Conservation (phyloP, 2,888 invertebrate species). For the Epinotia brunnichana region DNA sequence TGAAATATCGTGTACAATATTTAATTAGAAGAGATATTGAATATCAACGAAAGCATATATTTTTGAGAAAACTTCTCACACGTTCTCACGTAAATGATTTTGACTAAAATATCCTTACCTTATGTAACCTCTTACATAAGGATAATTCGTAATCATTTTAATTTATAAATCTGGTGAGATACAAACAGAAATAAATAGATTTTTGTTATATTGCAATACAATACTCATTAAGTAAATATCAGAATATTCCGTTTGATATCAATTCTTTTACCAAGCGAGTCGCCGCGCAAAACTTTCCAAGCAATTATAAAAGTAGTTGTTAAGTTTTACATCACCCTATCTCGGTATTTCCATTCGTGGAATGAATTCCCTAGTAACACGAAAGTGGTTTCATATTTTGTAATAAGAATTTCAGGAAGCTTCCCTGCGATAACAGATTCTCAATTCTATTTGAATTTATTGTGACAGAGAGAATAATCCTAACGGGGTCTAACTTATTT, state of each 20-base stretch:
- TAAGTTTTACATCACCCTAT: constrained; percentile 68
- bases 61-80: too few relatives aligned
- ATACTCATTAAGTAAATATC: constrained; percentile 14
- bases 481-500: constrained; percentile 26
- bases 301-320: constrained; percentile 77
- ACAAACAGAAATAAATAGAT: too few relatives aligned
- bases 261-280: constrained; percentile 58
- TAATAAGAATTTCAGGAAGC: constrained; percentile 35
- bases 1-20: too few relatives aligned
- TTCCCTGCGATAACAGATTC: constrained; percentile 23
- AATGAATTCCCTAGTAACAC: constrained; percentile 68
- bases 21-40: too few relatives aligned
- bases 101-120: too few relatives aligned
- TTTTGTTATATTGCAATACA: background rate
- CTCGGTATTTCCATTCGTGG: constrained; percentile 65
- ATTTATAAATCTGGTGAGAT: too few relatives aligned
- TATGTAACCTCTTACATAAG: too few relatives aligned
- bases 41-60: too few relatives aligned
- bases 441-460: constrained; percentile 38
- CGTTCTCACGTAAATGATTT: too few relatives aligned
- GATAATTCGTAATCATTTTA: too few relatives aligned
- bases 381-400: constrained; percentile 54
- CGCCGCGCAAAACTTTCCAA: constrained; percentile 62
- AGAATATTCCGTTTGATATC: constrained; percentile 54
- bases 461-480: constrained; percentile 32